Percentiles rank a stretch among this genome's conserved stretches.
These are phyloP conservation scores for Albula glossodonta DNA, from an alignment of 2,113 vertebrate species.

Conservation along the genomic window DNA sequence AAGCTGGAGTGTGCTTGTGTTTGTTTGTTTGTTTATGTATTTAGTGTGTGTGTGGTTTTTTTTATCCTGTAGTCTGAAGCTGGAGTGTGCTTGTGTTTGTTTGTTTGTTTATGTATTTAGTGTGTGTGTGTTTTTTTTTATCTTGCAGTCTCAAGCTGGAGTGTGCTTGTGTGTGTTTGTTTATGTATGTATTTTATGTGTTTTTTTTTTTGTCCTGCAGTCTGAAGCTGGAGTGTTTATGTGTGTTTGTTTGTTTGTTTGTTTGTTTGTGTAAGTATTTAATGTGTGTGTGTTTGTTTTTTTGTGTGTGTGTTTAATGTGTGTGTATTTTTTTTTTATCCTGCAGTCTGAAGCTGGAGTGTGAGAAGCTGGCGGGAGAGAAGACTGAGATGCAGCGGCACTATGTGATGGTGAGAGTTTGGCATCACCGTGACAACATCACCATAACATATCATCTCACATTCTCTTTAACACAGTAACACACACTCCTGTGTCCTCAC, in stretches of 20 bases:
- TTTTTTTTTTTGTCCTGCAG: no score
- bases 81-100: not conserved
- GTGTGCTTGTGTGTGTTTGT: no score
- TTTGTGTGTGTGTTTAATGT: not conserved
- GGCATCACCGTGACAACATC: not conserved
- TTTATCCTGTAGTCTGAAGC: no score
- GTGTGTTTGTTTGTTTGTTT: not conserved
- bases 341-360: conserved; percentile 91
- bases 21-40: no score
- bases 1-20: no score
- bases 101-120: not conserved
- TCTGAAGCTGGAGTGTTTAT: no score
- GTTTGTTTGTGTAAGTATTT: not conserved
- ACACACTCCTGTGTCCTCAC: no score
- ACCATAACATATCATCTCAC: not conserved
- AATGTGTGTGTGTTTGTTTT: not conserved
- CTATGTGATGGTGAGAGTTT: conserved; percentile 91
- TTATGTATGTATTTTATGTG: no score
- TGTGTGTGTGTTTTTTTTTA: conserved; percentile 33
- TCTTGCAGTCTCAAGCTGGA: conserved; percentile 88
- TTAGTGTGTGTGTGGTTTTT: no score
- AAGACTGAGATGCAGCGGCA: conserved; percentile 98
- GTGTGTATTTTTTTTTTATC: conserved; percentile 33
- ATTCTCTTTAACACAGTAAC: not conserved
- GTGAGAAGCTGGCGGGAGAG: conserved; percentile 95